Evolutionary conservation across 2,888 invertebrate genomes (phyloP).

Genomic region (Globia sparganii): DNA sequence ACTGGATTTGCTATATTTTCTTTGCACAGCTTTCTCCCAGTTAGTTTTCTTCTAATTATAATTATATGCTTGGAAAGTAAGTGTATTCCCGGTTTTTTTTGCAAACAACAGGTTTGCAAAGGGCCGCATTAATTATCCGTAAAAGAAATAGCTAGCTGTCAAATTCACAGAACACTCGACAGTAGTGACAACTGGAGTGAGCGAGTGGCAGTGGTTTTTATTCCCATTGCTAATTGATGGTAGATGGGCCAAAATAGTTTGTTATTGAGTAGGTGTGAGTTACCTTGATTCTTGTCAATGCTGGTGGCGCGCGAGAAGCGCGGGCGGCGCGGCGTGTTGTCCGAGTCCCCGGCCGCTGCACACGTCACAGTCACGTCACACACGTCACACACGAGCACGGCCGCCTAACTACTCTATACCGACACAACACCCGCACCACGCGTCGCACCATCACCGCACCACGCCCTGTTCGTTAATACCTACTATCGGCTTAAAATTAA

Average conservation of each 20-base stretch:
- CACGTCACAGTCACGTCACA: slow-evolving; percentile 54
- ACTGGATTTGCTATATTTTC: background rate
- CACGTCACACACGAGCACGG: slow-evolving; percentile 49
- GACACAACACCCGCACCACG: slow-evolving; percentile 63
- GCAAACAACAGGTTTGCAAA: background rate
- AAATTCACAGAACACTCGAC: background rate
- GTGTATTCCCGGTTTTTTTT: background rate
- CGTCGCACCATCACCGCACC: slow-evolving; percentile 30
- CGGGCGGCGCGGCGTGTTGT: slow-evolving; percentile 85
- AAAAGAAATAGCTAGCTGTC: background rate
- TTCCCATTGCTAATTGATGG: background rate
- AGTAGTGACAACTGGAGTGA: slow-evolving; percentile 9
- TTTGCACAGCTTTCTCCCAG: background rate
- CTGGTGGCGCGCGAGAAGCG: slow-evolving; percentile 89
- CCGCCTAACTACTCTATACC: slow-evolving; percentile 62
- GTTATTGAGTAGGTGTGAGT: slow-evolving; percentile 58
- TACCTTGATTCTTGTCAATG: slow-evolving; percentile 89
- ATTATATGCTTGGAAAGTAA: background rate
- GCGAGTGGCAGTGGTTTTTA: background rate
- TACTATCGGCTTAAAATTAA: background rate
- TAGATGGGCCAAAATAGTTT: slow-evolving; percentile 3
- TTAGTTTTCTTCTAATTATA: background rate
- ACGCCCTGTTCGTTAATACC: slow-evolving; percentile 9
- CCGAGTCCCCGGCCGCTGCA: slow-evolving; percentile 80
- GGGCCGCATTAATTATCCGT: background rate